Conservation (phyloP, 2,797 vertebrate genomes). For the Gephyroberyx darwinii region DNA sequence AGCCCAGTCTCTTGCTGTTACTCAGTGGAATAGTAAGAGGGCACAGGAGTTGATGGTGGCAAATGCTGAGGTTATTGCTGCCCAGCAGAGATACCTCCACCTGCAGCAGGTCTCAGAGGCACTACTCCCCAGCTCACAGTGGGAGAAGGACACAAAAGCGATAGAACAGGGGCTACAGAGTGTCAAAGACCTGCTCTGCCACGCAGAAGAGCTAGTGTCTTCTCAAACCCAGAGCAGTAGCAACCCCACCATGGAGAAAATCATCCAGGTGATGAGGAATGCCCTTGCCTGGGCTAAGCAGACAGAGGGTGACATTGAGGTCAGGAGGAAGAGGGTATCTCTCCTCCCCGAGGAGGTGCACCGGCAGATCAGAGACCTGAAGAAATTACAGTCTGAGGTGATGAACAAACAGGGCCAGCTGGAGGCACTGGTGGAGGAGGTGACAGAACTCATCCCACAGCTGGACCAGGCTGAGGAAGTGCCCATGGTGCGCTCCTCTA, state of each 20-base stretch:
- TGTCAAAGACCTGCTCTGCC: slow-evolving; percentile 79
- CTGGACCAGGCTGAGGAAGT: slow-evolving; percentile 73
- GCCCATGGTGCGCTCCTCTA: slow-evolving; percentile 76
- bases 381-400: slow-evolving; percentile 82
- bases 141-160: slow-evolving; percentile 77
- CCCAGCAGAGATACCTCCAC: slow-evolving; percentile 74
- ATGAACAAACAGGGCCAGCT: slow-evolving; percentile 81
- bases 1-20: slow-evolving; percentile 26
- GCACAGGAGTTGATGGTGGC: slow-evolving; percentile 72
- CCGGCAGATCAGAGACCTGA: slow-evolving; percentile 85
- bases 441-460: slow-evolving; percentile 73
- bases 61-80: slow-evolving; percentile 81
- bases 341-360: slow-evolving; percentile 88
- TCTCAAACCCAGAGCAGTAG: slow-evolving; percentile 67
- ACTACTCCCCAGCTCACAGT: slow-evolving; percentile 79
- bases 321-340: slow-evolving; percentile 76
- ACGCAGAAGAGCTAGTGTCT: slow-evolving; percentile 65
- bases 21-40: slow-evolving; percentile 64
- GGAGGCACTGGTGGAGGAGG: slow-evolving; percentile 79
- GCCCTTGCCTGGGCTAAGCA: slow-evolving; percentile 86
- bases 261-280: slow-evolving; percentile 82
- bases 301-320: slow-evolving; percentile 77
- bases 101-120: slow-evolving; percentile 80
- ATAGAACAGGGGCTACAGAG: slow-evolving; percentile 79
- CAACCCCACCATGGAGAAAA: slow-evolving; percentile 78